A percentile compares a stretch with the other conserved stretches of the same genome.
Evolutionary conservation across 2,888 invertebrate genomes (phyloP).

Genomic region (Beris chalybata): DNA sequence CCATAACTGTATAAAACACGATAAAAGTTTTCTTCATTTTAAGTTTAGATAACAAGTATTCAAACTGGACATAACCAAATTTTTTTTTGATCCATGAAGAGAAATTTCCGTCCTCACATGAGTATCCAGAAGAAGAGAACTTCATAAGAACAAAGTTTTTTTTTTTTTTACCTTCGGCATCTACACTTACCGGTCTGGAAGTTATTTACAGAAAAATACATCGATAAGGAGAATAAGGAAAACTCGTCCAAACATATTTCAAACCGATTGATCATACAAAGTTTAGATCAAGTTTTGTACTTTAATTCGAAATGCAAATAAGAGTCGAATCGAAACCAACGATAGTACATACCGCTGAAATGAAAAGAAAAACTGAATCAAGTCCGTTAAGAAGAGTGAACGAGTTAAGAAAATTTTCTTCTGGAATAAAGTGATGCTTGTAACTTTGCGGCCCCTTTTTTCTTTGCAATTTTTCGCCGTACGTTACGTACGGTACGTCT

Average conservation of each 20-base stretch:
- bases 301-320: slow-evolving; percentile 30
- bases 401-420: slow-evolving; percentile 22
- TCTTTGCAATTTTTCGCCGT: slow-evolving; percentile 3
- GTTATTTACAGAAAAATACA: slow-evolving; percentile 6
- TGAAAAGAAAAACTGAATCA: slow-evolving; percentile 12
- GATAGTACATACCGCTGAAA: background rate
- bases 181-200: slow-evolving; percentile 11
- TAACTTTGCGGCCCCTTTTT: background rate
- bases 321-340: background rate
- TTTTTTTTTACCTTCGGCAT: background rate
- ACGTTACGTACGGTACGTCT: background rate
- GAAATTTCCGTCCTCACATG: background rate
- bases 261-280: slow-evolving; percentile 26
- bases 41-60: slow-evolving; percentile 10
- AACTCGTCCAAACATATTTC: slow-evolving; percentile 16
- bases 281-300: slow-evolving; percentile 27
- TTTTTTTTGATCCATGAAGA: background rate
- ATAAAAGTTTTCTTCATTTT: too few species aligned
- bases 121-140: background rate
- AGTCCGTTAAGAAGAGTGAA: slow-evolving; percentile 4
- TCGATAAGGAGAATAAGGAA: background rate
- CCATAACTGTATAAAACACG: too few species aligned
- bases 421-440: slow-evolving; percentile 12
- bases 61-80: slow-evolving; percentile 7
- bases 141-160: slow-evolving; percentile 1